Percentiles rank a stretch among this genome's conserved stretches.
These are phyloP conservation scores for Meliscaeva auricollis DNA, from an alignment of 2,888 invertebrate genomes.

Conservation along the genomic window DNA sequence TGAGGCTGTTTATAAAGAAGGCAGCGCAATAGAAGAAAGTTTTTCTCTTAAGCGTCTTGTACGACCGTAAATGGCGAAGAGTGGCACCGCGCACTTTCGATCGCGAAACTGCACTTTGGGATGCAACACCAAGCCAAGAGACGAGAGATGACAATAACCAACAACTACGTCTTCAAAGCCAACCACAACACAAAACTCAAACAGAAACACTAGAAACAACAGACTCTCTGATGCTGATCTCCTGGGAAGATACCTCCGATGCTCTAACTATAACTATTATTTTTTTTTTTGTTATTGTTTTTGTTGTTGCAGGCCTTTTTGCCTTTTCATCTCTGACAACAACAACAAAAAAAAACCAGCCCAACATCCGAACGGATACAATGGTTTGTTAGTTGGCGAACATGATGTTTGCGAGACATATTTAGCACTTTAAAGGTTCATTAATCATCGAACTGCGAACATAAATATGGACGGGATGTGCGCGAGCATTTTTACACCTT, in stretches of 20 bases:
- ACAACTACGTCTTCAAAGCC: conserved; percentile 49
- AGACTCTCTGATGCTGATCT: conserved; percentile 51
- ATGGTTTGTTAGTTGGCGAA: conserved; percentile 72
- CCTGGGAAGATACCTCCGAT: conserved; percentile 73
- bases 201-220: conserved; percentile 41
- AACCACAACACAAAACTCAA: conserved; percentile 56
- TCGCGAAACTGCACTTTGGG: conserved; percentile 65
- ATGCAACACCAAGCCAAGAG: conserved; percentile 51
- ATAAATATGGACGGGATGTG: conserved; percentile 74
- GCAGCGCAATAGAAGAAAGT: conserved; percentile 69
- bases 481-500: conserved; percentile 75
- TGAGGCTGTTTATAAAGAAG: conserved; percentile 34
- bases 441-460: conserved; percentile 74
- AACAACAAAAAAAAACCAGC: neutral
- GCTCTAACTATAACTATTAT: conserved; percentile 29
- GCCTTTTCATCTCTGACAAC: neutral
- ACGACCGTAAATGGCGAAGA: conserved; percentile 71
- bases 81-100: conserved; percentile 72
- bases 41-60: conserved; percentile 68
- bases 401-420: conserved; percentile 75
- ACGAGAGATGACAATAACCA: conserved; percentile 45
- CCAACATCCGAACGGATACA: conserved; percentile 70
- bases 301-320: conserved; percentile 49
- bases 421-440: conserved; percentile 76
- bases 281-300: conserved; percentile 38